Evolutionary conservation across 2,888 invertebrate genomes (phyloP).

Genomic region (Heliconius cydno): DNA sequence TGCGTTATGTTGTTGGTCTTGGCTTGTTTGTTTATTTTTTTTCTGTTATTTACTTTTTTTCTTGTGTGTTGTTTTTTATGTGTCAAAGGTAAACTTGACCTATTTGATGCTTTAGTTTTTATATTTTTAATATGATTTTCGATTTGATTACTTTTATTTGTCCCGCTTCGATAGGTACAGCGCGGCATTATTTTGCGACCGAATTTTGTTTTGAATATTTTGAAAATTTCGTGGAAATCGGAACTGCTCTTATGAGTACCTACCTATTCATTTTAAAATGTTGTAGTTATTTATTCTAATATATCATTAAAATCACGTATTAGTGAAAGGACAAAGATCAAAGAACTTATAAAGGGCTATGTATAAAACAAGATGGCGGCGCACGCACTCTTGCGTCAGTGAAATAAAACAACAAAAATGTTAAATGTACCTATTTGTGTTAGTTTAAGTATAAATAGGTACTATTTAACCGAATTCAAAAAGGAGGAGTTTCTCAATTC

Average conservation of each 20-base stretch:
- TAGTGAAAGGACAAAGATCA: slow-evolving; percentile 5
- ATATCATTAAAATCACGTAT: not conserved
- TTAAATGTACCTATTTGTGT: not conserved
- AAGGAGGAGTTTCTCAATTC: too few species aligned
- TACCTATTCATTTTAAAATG: not conserved
- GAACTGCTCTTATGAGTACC: too few species aligned
- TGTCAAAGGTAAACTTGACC: not conserved
- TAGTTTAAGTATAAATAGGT: not conserved
- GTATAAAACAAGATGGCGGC: not conserved
- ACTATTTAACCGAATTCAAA: not conserved
- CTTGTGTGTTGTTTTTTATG: not conserved
- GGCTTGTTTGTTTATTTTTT: slow-evolving; percentile 21
- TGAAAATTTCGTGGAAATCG: not conserved
- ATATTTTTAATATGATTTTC: not conserved
- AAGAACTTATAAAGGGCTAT: not conserved
- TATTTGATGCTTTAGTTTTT: not conserved
- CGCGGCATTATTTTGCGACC: too few species aligned
- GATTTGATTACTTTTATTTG: not conserved
- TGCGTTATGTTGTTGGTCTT: not conserved
- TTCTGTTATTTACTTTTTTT: not conserved
- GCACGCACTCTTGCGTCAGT: not conserved
- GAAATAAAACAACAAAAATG: not conserved
- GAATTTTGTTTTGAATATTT: not conserved
- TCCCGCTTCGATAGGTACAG: too few species aligned
- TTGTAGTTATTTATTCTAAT: not conserved